Evolutionary conservation across 1,140 invertebrate species (phyloP).

Genomic region (Drosophila carrolli): DNA sequence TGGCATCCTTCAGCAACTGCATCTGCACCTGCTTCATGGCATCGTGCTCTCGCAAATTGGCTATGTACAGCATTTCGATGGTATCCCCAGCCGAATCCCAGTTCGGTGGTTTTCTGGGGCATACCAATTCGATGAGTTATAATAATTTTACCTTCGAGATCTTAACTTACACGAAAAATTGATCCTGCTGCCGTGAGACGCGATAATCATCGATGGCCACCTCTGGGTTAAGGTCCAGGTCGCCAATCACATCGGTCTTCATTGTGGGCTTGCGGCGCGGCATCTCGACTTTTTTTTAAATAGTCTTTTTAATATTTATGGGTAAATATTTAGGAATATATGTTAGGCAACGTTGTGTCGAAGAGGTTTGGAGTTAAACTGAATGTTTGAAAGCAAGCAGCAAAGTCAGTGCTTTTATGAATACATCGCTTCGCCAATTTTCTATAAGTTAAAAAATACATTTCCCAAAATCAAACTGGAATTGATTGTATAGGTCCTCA

Average conservation of each 20-base stretch:
- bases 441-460: too few species aligned
- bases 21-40: constrained; percentile 66
- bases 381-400: background rate
- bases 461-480: too few species aligned
- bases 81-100: constrained; percentile 73
- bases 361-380: background rate
- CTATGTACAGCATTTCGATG: constrained; percentile 68
- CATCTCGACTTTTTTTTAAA: constrained; percentile 40
- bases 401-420: background rate
- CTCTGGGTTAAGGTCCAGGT: constrained; percentile 68
- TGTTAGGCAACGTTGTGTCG: background rate
- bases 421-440: too few species aligned
- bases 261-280: constrained; percentile 68
- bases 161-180: constrained; percentile 62
- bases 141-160: background rate
- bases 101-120: constrained; percentile 61
- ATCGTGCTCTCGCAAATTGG: constrained; percentile 65
- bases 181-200: constrained; percentile 64
- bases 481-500: too few species aligned
- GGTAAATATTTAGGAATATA: background rate
- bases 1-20: constrained; percentile 56
- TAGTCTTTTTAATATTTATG: constrained; percentile 2
- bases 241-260: constrained; percentile 73
- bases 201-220: constrained; percentile 55
- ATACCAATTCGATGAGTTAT: background rate